These are phyloP conservation scores for Reticulitermes lucifugus DNA, from an alignment of 2,888 invertebrate species.

Conservation along the genomic window DNA sequence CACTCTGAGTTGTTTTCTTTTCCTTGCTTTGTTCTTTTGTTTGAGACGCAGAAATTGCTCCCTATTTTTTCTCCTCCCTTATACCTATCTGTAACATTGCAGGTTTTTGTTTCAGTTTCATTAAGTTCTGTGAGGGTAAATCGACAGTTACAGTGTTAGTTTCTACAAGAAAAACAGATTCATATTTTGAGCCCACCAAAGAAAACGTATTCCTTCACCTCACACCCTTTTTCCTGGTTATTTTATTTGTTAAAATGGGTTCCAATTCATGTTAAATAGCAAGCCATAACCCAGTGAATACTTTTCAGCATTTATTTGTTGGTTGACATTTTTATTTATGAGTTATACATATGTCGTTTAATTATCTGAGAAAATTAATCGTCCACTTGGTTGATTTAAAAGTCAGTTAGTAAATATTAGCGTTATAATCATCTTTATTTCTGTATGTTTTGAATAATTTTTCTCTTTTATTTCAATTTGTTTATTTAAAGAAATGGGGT, in stretches of 20 bases:
- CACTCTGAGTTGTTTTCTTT: conserved; percentile 2
- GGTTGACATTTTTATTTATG: too few species aligned
- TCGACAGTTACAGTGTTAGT: neutral
- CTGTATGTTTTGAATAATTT: neutral
- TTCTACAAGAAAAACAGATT: neutral
- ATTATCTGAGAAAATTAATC: neutral
- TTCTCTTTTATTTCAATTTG: neutral
- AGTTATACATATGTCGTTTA: neutral
- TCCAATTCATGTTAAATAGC: too few species aligned
- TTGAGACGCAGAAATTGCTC: conserved; percentile 27
- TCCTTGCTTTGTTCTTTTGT: conserved; percentile 13
- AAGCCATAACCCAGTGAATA: too few species aligned
- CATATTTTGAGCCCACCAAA: neutral
- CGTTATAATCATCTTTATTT: neutral
- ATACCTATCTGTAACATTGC: neutral
- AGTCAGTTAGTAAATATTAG: neutral
- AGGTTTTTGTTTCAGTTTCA: neutral
- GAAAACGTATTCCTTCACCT: too few species aligned
- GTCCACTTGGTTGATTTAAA: neutral
- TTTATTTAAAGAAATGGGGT: neutral
- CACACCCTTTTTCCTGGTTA: too few species aligned
- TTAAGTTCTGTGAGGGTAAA: neutral
- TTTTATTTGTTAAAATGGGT: too few species aligned
- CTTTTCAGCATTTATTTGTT: too few species aligned
- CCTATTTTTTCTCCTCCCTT: neutral